Base-by-base conservation (phyloP, 2,797 vertebrate species). In the Lacerta agilis region DNA sequence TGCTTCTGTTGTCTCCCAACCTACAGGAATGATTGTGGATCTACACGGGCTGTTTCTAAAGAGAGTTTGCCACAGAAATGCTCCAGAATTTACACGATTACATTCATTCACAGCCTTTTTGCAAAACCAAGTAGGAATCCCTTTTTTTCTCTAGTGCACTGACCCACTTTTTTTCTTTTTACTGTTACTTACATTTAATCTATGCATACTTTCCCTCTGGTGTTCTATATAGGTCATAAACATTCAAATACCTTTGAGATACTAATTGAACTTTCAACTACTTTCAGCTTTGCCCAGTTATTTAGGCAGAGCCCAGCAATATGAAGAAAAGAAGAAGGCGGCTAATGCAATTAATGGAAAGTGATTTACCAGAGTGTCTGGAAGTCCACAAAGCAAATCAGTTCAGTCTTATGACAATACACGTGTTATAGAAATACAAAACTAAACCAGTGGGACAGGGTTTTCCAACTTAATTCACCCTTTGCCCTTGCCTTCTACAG, bases 171-270 rank as follows among this genome's bases (percentile, higher is more conserved):
- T 0, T 15, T 36, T 36, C 0, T 72, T 0, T 29, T 73, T 66
- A 43, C 23, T 91, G 2, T 87, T 55, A 67, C 33, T 84, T 84
- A 86, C 10, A 88, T 18, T 82, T 87, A 87, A 88, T 49, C 83
- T 66, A 86, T 18, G 81, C 4, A 86, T 55, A 41, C 0, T 83
- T 78, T 49, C 33, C 64, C 82, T 78, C 49, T 17, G 29, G 20
- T 49, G 29, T 27, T 79, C 84, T 64, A 43, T 64, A 58, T 61
- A 75, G 75, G 61, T 85, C 55, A 76, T 64, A 25, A 85, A 66
- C 18, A 77, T 64, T 67, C 10, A 78, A 15, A 86, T 67, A 66
- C 38, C 23, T 67, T 45, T 73, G 75, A 75, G 58, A 38, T 38
- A 38, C 41, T 29, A 55, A 5, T 69, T 7, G 33, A 76, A 18